Conservation (phyloP, 2,113 vertebrate genomes). For the Meles meles region DNA sequence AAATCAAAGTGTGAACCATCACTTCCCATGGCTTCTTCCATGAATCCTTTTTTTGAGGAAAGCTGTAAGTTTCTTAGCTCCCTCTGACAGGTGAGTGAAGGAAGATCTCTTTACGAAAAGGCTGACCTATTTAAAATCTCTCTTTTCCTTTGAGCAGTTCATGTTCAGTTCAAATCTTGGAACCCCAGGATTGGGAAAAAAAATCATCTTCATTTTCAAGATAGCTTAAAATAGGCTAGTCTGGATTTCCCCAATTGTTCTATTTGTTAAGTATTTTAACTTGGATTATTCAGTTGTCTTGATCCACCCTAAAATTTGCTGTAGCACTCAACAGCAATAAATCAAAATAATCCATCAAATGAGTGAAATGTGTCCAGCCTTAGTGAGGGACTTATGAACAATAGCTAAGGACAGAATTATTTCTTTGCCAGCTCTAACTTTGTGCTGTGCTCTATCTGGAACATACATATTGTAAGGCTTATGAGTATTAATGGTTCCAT, state of each 20-base stretch:
- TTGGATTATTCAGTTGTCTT: slow-evolving; percentile 2
- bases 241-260: not conserved
- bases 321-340: not conserved
- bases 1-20: not conserved
- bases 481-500: slow-evolving; percentile 61
- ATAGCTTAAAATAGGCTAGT: not conserved
- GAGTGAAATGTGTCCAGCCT: slow-evolving; percentile 10
- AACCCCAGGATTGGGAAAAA: not conserved
- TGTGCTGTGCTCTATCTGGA: slow-evolving; percentile 44
- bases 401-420: slow-evolving; percentile 24
- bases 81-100: not conserved
- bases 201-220: not conserved
- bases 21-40: not conserved
- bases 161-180: not conserved
- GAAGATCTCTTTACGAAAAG: not conserved
- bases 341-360: slow-evolving; percentile 23
- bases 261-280: not conserved
- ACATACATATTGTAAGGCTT: slow-evolving; percentile 35
- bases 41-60: not conserved
- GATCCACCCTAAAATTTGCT: not conserved
- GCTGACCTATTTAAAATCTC: not conserved
- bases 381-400: not conserved
- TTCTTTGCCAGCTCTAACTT: slow-evolving; percentile 49
- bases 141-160: not conserved
- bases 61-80: not conserved